Conservation (phyloP, 2,113 vertebrate genomes). For the Panthera leo region DNA sequence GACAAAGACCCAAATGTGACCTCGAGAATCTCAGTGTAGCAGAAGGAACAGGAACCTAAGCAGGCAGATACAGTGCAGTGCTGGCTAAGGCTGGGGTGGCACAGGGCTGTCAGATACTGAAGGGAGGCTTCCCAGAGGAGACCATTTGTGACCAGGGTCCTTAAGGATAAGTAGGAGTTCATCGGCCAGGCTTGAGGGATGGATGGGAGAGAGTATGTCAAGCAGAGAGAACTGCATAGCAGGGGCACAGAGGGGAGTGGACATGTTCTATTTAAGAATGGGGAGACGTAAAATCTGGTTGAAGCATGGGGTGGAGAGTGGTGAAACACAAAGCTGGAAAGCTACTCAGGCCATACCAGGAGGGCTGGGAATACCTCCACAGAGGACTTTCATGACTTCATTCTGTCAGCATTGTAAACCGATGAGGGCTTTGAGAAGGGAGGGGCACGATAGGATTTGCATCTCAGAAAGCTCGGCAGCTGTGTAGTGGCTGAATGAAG, state of each 20-base stretch:
- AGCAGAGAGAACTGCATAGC: not conserved
- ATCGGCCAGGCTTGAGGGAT: not conserved
- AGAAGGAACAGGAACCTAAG: not conserved
- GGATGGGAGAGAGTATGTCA: not conserved
- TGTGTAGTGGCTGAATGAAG: constrained; percentile 37
- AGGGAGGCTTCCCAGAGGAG: not conserved
- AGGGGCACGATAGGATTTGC: constrained; percentile 23
- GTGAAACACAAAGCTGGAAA: not conserved
- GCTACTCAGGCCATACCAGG: fast-evolving
- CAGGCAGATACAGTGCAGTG: not conserved
- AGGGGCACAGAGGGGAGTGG: not conserved
- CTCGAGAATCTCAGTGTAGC: not conserved
- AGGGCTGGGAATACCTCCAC: not conserved
- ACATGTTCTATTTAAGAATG: not conserved
- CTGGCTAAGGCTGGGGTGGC: not conserved
- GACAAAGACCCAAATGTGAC: not conserved
- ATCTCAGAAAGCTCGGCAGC: constrained; percentile 51
- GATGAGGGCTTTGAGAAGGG: not conserved
- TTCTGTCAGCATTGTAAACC: not conserved
- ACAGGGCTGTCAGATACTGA: not conserved
- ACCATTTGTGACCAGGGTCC: not conserved
- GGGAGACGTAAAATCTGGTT: not conserved
- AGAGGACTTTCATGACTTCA: not conserved
- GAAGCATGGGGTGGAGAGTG: not conserved
- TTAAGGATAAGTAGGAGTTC: not conserved